Conservation (phyloP, 2,888 invertebrate genomes). For the Alcis repandata region DNA sequence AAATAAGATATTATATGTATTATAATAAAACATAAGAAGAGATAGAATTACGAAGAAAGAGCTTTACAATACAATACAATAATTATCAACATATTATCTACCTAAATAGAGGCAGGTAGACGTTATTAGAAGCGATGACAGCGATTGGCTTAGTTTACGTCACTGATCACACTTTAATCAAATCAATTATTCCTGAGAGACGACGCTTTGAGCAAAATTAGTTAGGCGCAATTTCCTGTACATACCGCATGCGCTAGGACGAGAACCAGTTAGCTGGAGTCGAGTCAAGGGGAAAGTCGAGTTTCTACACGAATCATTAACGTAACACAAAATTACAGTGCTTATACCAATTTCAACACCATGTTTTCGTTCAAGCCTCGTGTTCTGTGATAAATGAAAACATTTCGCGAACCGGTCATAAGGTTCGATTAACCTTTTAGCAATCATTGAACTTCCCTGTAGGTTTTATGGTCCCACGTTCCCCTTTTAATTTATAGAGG, state of each 20-base stretch:
- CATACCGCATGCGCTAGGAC: slow-evolving; percentile 2
- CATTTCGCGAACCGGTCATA: slow-evolving; percentile 28
- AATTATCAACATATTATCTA: neutral
- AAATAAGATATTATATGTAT: too few species aligned
- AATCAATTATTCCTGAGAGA: slow-evolving; percentile 29
- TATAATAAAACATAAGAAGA: too few species aligned
- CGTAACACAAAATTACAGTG: slow-evolving; percentile 6
- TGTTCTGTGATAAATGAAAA: slow-evolving; percentile 21
- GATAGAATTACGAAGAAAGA: neutral
- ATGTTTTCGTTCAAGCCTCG: slow-evolving; percentile 3
- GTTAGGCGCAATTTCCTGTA: slow-evolving; percentile 24
- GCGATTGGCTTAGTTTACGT: neutral
- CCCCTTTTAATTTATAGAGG: slow-evolving; percentile 36
- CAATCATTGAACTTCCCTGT: slow-evolving; percentile 31
- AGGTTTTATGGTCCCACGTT: slow-evolving; percentile 29
- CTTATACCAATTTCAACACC: slow-evolving; percentile 9
- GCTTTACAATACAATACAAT: neutral
- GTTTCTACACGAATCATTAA: slow-evolving; percentile 9
- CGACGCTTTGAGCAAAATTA: slow-evolving; percentile 20
- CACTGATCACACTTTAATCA: slow-evolving; percentile 8
- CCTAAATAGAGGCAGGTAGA: neutral
- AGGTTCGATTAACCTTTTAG: slow-evolving; percentile 30
- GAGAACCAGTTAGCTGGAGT: slow-evolving; percentile 2
- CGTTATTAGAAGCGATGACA: neutral
- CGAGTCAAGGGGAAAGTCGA: neutral